Percentiles rank a stretch among this genome's conserved stretches.
Evolutionary conservation across 2,888 invertebrate genomes (phyloP).

Genomic region (Helicoverpa assulta): DNA sequence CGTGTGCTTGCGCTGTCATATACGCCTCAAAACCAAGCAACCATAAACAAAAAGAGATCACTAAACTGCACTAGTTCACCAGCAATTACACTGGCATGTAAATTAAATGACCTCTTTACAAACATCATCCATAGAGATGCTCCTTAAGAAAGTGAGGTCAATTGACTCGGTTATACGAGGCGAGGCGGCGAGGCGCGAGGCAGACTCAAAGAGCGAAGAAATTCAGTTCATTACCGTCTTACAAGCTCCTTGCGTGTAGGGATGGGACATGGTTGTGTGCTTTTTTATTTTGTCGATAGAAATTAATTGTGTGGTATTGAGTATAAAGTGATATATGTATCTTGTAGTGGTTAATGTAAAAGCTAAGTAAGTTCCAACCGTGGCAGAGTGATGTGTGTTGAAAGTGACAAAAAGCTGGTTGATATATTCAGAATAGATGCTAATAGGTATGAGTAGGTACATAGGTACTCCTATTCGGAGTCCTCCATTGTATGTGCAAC

Average conservation of each 20-base stretch:
- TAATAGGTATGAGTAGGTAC: no score
- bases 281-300: conserved; percentile 49
- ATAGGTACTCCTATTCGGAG: no score
- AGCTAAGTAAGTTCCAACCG: no score
- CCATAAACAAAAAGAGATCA: not conserved
- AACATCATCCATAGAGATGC: conserved; percentile 57
- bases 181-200: conserved; percentile 60
- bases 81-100: conserved; percentile 30
- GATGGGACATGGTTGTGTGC: conserved; percentile 53
- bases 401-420: no score
- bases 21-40: not conserved
- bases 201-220: conserved; percentile 78
- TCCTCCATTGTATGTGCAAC: not conserved
- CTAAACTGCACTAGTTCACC: conserved; percentile 12
- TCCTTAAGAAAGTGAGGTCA: conserved; percentile 65
- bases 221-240: conserved; percentile 88
- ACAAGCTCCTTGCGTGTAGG: conserved; percentile 71
- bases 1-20: no score
- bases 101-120: conserved; percentile 35
- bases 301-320: not conserved
- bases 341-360: no score
- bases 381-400: no score
- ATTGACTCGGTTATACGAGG: conserved; percentile 49
- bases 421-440: no score
- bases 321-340: no score